Evolutionary conservation across 2,113 vertebrate species (phyloP).

Genomic region (Raja brachyura): DNA sequence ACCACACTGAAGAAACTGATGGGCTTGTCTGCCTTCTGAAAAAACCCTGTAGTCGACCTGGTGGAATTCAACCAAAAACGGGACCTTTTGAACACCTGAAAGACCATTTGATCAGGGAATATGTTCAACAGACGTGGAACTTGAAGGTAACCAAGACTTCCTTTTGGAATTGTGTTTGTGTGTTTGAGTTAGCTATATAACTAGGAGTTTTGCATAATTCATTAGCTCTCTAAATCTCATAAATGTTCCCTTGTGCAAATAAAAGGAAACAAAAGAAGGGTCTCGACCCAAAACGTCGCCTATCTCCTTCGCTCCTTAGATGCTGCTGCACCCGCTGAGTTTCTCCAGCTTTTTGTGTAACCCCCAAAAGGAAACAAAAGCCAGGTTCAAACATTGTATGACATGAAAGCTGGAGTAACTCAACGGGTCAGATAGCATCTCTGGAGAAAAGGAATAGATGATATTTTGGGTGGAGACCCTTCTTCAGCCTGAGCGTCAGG

Average conservation of each 20-base stretch:
- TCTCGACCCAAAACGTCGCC: too few species aligned
- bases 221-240: background rate
- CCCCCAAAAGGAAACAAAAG: background rate
- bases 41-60: conserved; percentile 74
- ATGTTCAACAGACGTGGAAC: conserved; percentile 86
- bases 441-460: too few species aligned
- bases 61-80: conserved; percentile 78
- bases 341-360: too few species aligned
- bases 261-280: background rate
- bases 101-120: conserved; percentile 84
- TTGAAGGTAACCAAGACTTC: conserved; percentile 62
- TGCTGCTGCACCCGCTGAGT: too few species aligned
- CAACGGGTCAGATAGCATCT: too few species aligned
- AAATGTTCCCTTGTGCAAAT: background rate
- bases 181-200: background rate
- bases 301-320: too few species aligned
- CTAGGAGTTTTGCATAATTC: background rate
- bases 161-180: background rate
- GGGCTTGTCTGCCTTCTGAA: conserved; percentile 82
- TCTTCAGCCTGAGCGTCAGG: too few species aligned
- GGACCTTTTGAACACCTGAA: conserved; percentile 90
- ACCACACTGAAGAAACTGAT: conserved; percentile 76
- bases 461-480: too few species aligned
- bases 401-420: background rate
- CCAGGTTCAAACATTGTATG: background rate